phyloP scores from a whole-genome alignment of 1,140 invertebrate species.

The Drosophila nigrodunni region DNA sequence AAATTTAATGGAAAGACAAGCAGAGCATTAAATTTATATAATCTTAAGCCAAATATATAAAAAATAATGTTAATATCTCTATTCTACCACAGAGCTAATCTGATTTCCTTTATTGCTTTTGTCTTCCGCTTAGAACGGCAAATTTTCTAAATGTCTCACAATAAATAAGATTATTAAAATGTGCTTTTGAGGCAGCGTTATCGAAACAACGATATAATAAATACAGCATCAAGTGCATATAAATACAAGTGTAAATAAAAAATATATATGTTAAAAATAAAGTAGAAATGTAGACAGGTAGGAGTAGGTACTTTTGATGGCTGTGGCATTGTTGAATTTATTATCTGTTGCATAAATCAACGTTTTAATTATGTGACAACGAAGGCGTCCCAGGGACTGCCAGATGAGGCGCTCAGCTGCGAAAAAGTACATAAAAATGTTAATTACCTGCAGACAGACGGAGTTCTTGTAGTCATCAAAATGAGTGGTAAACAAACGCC shows the following conservation, averaged over 20 bases:
- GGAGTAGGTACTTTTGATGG: not conserved
- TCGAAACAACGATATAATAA: slow-evolving; percentile 46
- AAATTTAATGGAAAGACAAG: not conserved
- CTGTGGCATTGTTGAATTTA: slow-evolving; percentile 58
- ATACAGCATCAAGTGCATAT: slow-evolving; percentile 41
- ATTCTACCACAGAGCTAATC: not conserved
- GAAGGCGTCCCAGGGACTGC: not conserved
- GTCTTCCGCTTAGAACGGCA: slow-evolving; percentile 1
- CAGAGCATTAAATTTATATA: slow-evolving; percentile 5
- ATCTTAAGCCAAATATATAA: slow-evolving; percentile 1
- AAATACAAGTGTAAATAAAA: slow-evolving; percentile 31
- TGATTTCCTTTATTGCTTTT: slow-evolving; percentile 5
- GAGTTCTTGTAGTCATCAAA: slow-evolving; percentile 31
- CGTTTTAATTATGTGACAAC: slow-evolving; percentile 71
- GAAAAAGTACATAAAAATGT: slow-evolving; percentile 72
- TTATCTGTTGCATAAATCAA: slow-evolving; percentile 69
- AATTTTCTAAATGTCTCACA: slow-evolving; percentile 3
- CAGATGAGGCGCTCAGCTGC: slow-evolving; percentile 6
- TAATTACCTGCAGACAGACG: slow-evolving; percentile 65
- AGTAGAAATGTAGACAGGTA: not conserved
- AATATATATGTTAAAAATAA: slow-evolving; percentile 23
- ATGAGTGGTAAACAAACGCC: slow-evolving; percentile 36
- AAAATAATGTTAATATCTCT: not conserved
- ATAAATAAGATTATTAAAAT: slow-evolving; percentile 58
- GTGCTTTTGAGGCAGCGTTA: slow-evolving; percentile 49